Conservation (phyloP, 2,113 vertebrate genomes). For the Mesoclemmys tuberculata region DNA sequence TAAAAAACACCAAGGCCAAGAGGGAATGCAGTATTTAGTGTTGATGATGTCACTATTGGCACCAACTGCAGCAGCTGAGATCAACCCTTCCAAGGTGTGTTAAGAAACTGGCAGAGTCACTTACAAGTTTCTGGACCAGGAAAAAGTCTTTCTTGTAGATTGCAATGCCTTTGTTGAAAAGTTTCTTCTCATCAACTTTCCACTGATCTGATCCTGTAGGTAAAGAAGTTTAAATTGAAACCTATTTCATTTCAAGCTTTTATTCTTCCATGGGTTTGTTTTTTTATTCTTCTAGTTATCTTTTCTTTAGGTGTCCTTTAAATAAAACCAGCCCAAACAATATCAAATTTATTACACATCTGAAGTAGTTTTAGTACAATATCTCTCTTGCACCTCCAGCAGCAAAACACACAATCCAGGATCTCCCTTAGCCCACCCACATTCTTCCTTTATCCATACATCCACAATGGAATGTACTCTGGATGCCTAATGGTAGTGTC, state of each 20-base stretch:
- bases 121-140: conserved; percentile 97
- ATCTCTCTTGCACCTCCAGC: background rate
- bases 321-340: background rate
- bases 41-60: background rate
- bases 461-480: background rate
- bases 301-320: background rate
- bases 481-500: background rate
- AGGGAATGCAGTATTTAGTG: background rate
- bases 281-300: background rate
- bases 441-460: background rate
- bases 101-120: conserved; percentile 26
- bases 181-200: conserved; percentile 89
- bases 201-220: conserved; percentile 92
- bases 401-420: background rate
- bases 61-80: background rate
- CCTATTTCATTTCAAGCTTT: background rate
- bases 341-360: background rate
- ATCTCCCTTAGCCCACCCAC: background rate
- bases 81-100: background rate
- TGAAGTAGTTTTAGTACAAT: background rate
- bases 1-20: background rate
- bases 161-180: conserved; percentile 95
- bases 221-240: background rate
- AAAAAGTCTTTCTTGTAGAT: conserved; percentile 98
- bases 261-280: background rate